Percentiles rank a stretch among this genome's conserved stretches.
Conservation (phyloP, 1,140 invertebrate genomes). For the Drosophila pachea region DNA sequence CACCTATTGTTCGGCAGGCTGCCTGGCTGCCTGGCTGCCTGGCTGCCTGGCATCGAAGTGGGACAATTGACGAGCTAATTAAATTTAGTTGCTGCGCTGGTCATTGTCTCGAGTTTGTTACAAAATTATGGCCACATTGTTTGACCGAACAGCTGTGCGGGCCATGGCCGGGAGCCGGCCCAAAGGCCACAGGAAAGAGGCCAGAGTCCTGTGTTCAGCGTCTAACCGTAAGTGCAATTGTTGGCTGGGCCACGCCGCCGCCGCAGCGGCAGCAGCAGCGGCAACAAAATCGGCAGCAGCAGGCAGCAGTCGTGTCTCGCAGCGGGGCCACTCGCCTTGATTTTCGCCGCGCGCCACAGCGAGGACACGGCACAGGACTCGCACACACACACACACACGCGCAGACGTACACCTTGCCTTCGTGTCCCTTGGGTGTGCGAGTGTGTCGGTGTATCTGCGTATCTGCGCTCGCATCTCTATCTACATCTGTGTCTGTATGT, state of each 20-base stretch:
- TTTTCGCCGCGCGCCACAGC: constrained; percentile 65
- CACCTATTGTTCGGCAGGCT: background rate
- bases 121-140: constrained; percentile 71
- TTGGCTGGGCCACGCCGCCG: constrained; percentile 24
- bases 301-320: constrained; percentile 66
- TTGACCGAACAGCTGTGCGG: constrained; percentile 55
- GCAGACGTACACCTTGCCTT: constrained; percentile 39
- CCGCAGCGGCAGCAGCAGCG: constrained; percentile 10
- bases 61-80: constrained; percentile 73
- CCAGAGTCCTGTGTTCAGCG: constrained; percentile 15
- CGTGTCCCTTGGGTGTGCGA: constrained; percentile 54
- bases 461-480: constrained; percentile 4
- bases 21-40: background rate
- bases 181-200: constrained; percentile 4
- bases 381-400: constrained; percentile 21
- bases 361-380: constrained; percentile 25
- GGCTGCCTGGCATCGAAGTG: constrained; percentile 4
- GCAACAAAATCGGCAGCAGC: constrained; percentile 22
- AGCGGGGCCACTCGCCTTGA: constrained; percentile 69
- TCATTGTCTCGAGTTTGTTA: constrained; percentile 36
- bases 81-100: constrained; percentile 51
- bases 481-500: constrained; percentile 7
- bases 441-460: constrained; percentile 5
- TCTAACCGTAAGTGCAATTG: constrained; percentile 59
- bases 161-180: constrained; percentile 17